A percentile compares a stretch with the other conserved stretches of the same genome.
These are phyloP conservation scores for Rynchops niger DNA, from an alignment of 2,113 vertebrate genomes.

Conservation along the genomic window DNA sequence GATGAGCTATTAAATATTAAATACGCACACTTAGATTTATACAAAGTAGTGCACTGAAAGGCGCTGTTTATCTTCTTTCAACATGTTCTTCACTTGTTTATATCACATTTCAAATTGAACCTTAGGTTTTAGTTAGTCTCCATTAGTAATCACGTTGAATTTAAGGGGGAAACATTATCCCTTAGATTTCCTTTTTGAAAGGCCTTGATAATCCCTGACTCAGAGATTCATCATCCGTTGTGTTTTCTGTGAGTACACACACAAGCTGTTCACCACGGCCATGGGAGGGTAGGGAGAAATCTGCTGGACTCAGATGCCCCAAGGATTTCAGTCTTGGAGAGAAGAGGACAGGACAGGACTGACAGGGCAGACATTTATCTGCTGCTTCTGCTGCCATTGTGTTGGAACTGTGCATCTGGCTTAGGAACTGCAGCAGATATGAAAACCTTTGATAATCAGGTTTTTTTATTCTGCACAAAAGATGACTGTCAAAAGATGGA, in stretches of 20 bases:
- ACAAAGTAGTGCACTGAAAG: not conserved
- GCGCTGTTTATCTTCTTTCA: not conserved
- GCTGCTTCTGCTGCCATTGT: not conserved
- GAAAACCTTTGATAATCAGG: not conserved
- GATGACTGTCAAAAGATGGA: not conserved
- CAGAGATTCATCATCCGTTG: not conserved
- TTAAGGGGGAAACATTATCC: not conserved
- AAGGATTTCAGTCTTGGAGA: not conserved
- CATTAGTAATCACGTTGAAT: not conserved
- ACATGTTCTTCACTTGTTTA: not conserved
- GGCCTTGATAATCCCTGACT: not conserved
- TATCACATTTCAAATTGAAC: not conserved
- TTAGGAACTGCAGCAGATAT: not conserved
- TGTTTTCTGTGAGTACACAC: not conserved
- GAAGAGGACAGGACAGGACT: not conserved
- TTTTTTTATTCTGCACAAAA: not conserved
- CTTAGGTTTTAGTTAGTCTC: not conserved
- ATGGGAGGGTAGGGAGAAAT: not conserved
- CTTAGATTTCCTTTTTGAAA: not conserved
- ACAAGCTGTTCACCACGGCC: not conserved
- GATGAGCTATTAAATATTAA: constrained; percentile 40
- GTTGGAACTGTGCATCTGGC: not conserved
- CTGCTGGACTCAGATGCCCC: not conserved
- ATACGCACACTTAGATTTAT: not conserved
- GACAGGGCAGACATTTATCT: not conserved